Base-by-base conservation (phyloP, 2,888 invertebrate genomes). In the Dryomyza anilis region DNA sequence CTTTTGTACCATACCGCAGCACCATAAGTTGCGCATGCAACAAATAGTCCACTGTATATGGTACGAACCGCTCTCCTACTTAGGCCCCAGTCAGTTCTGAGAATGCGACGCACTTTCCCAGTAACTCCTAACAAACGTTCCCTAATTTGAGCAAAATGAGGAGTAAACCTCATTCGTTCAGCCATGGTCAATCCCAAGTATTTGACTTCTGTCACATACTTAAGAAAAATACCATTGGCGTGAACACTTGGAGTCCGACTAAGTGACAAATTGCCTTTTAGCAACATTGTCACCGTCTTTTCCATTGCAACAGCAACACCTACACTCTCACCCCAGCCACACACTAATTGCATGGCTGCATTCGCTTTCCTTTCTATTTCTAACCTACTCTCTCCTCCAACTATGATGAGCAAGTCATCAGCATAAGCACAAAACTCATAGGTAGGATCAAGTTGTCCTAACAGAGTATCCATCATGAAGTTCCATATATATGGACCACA, bases 401-500 rank as follows among this genome's bases (percentile, higher is more conserved):
- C 45, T 12, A 63, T 14, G 16, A 66, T 21, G 7, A 64, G 60
- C 10, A 67, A 36, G 16, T 64, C 67, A 62, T 67, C 61, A 12
- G 64, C 67, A 52, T 39, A 67, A 0, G 64, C 64, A 29, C 53
- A 60, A 25, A 52, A 53, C 14, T 48, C 36, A n/a, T 16, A 60
- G 3, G 14, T 14, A 16, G 3, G 10, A 2, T 46, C 60, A 3
- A 65, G 62, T 23, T 53, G 65, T 27, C 58, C 1, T n/a, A 66
- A 23, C 33, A 68, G 21, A 1, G 65, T 7, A 45, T 70, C 64
- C 67, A 72, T 68, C 66, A 68, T 68, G 0, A 69, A 60, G 56
- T 70, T 70, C 63, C 68, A 72, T 16, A 72, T 65, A 64, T 59
- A 70, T 66, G 69, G 65, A 56, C 68, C 67, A 56, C 58, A 63